Evolutionary conservation across 2,797 vertebrate genomes (phyloP).

Genomic region (Fringilla coelebs): DNA sequence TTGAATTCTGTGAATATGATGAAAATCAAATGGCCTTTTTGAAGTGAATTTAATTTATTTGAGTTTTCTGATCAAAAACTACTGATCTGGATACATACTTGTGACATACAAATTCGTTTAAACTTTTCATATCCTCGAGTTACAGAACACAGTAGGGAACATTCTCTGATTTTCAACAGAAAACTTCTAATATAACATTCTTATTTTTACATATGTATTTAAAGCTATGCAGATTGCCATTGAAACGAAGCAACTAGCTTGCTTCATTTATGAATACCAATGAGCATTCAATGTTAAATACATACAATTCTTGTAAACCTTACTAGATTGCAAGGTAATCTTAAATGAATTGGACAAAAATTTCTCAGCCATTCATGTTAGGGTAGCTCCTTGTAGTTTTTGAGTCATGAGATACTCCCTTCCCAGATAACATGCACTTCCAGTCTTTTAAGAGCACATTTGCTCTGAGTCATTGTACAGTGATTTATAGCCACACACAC

Average conservation of each 20-base stretch:
- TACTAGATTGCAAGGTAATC: neutral
- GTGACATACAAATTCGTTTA: neutral
- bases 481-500: neutral
- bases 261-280: neutral
- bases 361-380: neutral
- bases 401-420: neutral
- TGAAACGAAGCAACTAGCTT: neutral
- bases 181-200: neutral
- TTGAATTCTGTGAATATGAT: neutral
- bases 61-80: slow-evolving; percentile 5
- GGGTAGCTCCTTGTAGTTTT: neutral
- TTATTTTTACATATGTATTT: neutral
- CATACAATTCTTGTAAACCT: neutral
- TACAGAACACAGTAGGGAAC: slow-evolving; percentile 26
- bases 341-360: neutral
- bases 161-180: neutral
- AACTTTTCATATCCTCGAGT: neutral
- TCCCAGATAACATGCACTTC: neutral
- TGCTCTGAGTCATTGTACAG: neutral
- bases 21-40: slow-evolving; percentile 5
- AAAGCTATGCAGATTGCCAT: neutral
- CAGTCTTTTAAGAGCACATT: neutral
- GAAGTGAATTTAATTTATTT: slow-evolving; percentile 33
- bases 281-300: neutral
- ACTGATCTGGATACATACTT: slow-evolving; percentile 8